Conservation (phyloP, 1,140 invertebrate genomes). For the Lasioglossum albipes region DNA sequence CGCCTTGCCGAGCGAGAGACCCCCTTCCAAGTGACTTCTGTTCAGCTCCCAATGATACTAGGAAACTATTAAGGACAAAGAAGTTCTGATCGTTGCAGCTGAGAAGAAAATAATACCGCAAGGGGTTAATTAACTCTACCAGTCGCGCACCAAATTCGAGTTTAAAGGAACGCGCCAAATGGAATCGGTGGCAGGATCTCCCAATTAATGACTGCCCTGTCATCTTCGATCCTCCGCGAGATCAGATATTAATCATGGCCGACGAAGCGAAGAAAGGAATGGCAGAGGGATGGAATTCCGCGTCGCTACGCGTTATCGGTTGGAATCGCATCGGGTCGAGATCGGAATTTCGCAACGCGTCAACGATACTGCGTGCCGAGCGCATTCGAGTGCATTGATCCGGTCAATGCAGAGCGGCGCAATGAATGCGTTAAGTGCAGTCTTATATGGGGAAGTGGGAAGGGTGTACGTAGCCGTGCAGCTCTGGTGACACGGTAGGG, state of each 20-base stretch:
- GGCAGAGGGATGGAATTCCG: constrained; percentile 40
- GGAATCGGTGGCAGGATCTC: not conserved
- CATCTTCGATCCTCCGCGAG: not conserved
- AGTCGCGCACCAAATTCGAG: too few species aligned
- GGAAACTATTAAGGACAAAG: too few species aligned
- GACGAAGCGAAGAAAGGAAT: constrained; percentile 35
- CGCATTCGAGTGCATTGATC: constrained; percentile 74
- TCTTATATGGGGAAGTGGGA: constrained; percentile 67
- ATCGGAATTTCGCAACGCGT: constrained; percentile 47
- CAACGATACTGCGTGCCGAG: constrained; percentile 48
- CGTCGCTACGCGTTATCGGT: constrained; percentile 39
- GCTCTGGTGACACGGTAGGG: constrained; percentile 60
- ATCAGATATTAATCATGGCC: constrained; percentile 5
- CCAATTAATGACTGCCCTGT: not conserved
- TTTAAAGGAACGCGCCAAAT: not conserved
- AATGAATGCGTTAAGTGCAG: constrained; percentile 75
- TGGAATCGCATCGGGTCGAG: constrained; percentile 18
- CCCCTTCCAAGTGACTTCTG: too few species aligned
- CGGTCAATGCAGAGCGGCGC: constrained; percentile 72
- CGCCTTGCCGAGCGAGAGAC: too few species aligned
- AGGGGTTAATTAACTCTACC: too few species aligned
- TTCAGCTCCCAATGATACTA: too few species aligned
- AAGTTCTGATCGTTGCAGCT: too few species aligned
- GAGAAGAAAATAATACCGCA: too few species aligned
- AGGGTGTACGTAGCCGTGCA: constrained; percentile 58